A percentile compares a stretch with the other conserved stretches of the same genome.
Evolutionary conservation across 2,888 invertebrate genomes (phyloP).

Genomic region (Nephrotoma flavescens): DNA sequence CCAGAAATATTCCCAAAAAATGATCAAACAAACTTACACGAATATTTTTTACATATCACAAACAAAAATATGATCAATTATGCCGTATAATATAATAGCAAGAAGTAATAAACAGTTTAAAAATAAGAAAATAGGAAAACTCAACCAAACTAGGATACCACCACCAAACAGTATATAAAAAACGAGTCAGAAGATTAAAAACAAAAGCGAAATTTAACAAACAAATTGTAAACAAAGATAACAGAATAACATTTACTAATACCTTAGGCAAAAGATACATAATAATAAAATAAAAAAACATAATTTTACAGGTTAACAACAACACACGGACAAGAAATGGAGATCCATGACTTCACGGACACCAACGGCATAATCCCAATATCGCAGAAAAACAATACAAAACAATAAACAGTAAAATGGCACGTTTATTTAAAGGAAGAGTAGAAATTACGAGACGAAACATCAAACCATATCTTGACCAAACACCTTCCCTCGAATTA

Average conservation of each 20-base stretch:
- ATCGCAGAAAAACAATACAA: background rate
- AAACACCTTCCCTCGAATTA: no score
- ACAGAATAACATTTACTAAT: background rate
- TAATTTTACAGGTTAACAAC: background rate
- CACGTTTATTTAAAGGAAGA: background rate
- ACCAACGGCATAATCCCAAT: background rate
- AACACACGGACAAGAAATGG: background rate
- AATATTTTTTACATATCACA: background rate
- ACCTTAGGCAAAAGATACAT: background rate
- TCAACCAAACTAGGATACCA: background rate
- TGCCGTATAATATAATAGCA: background rate
- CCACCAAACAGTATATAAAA: background rate
- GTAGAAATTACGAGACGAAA: background rate
- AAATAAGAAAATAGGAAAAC: no score
- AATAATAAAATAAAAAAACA: background rate
- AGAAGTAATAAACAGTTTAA: background rate
- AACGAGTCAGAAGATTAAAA: background rate
- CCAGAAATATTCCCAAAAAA: background rate
- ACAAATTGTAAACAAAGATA: background rate
- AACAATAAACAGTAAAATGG: background rate
- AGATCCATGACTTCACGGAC: background rate
- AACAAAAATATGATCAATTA: background rate
- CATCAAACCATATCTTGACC: background rate
- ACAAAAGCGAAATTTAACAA: background rate
- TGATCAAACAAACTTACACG: background rate